These are phyloP conservation scores for Prunella himalayana DNA, from an alignment of 2,113 vertebrate genomes.

Conservation along the genomic window DNA sequence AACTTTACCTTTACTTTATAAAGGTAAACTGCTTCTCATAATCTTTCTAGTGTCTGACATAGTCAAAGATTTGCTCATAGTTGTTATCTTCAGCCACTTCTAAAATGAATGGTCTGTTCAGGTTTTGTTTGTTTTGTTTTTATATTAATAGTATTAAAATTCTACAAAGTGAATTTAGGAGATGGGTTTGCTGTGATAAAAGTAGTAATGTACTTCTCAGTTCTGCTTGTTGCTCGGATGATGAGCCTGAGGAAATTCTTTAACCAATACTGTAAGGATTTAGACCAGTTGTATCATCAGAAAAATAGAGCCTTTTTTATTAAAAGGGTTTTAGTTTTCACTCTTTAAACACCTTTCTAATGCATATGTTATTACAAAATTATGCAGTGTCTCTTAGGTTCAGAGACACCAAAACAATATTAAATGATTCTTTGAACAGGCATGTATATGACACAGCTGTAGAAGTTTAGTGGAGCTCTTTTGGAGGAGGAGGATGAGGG, in stretches of 20 bases:
- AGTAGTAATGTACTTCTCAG: neutral
- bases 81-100: neutral
- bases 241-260: neutral
- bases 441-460: neutral
- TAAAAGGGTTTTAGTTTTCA: neutral
- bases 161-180: neutral
- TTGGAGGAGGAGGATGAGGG: neutral
- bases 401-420: neutral
- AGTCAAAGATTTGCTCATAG: neutral
- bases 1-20: neutral
- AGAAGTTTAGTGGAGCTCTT: neutral
- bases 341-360: neutral
- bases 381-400: neutral
- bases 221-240: neutral
- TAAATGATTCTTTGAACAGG: neutral
- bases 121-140: neutral
- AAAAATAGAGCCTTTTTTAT: neutral
- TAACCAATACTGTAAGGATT: neutral
- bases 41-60: neutral
- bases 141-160: neutral
- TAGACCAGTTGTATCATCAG: neutral
- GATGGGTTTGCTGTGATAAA: neutral
- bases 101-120: neutral
- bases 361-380: neutral
- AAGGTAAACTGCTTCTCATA: neutral